Conservation (phyloP, 2,113 vertebrate genomes). For the Naja naja region DNA sequence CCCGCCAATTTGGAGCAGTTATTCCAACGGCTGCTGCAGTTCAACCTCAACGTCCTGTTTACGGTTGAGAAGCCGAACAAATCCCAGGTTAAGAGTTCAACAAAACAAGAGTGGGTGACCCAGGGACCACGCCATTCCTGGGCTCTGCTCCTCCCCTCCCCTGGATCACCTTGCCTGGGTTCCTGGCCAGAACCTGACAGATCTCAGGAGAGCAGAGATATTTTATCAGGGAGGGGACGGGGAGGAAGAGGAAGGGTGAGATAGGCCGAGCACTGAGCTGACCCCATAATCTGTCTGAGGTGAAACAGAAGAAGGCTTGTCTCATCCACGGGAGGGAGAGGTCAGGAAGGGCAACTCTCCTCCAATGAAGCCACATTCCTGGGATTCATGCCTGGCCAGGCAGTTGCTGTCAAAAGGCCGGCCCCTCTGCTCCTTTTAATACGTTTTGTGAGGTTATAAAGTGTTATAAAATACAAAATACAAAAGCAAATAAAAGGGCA, state of each 20-base stretch:
- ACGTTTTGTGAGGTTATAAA: no score
- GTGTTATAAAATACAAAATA: no score
- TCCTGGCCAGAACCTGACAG: slow-evolving; percentile 32
- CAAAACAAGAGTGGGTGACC: not conserved
- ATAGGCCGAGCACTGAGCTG: slow-evolving; percentile 57
- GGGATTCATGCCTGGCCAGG: slow-evolving; percentile 71
- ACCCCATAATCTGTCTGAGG: slow-evolving; percentile 76
- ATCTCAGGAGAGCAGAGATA: slow-evolving; percentile 66
- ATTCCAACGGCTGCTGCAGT: not conserved
- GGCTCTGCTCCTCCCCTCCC: not conserved
- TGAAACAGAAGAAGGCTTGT: slow-evolving; percentile 83
- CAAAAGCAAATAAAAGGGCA: no score
- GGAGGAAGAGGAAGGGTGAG: slow-evolving; percentile 39
- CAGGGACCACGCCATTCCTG: not conserved
- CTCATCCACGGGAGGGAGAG: slow-evolving; percentile 75
- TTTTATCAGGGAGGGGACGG: slow-evolving; percentile 46
- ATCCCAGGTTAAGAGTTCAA: not conserved
- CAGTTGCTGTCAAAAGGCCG: slow-evolving; percentile 63
- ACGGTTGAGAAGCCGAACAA: not conserved
- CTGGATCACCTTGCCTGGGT: slow-evolving; percentile 34
- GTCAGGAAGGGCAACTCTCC: slow-evolving; percentile 73
- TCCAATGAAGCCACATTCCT: slow-evolving; percentile 67
- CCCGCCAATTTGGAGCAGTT: not conserved
- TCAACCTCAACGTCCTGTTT: not conserved
- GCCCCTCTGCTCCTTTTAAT: not conserved